phyloP scores from a whole-genome alignment of 1,140 invertebrate species.

The Leptinotarsa texana region DNA sequence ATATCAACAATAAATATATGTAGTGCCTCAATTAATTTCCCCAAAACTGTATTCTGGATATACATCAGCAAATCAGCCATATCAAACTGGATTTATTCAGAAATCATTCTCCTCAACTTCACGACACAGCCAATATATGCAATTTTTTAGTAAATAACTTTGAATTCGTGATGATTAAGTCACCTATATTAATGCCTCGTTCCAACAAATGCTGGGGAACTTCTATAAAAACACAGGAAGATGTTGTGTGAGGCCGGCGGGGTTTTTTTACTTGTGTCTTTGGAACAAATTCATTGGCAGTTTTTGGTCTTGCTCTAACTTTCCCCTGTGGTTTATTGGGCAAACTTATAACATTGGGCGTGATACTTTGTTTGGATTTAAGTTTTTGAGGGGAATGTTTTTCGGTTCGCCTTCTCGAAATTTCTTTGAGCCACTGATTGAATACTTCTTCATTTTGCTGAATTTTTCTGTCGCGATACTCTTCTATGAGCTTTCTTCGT shows the following conservation, averaged over 20 bases:
- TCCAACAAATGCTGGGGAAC: slow-evolving; percentile 43
- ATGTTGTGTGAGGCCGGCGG: slow-evolving; percentile 32
- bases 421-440: slow-evolving; percentile 51
- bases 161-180: slow-evolving; percentile 44
- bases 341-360: slow-evolving; percentile 15
- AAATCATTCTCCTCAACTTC: neutral
- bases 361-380: slow-evolving; percentile 19
- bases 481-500: slow-evolving; percentile 45
- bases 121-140: slow-evolving; percentile 46
- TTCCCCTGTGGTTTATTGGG: slow-evolving; percentile 23
- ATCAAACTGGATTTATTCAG: no score
- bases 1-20: no score
- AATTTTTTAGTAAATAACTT: slow-evolving; percentile 40
- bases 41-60: no score
- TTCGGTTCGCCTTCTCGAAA: slow-evolving; percentile 41
- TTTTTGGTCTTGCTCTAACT: slow-evolving; percentile 46
- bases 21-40: no score
- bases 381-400: slow-evolving; percentile 31
- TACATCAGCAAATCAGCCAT: no score
- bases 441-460: slow-evolving; percentile 54
- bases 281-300: slow-evolving; percentile 39
- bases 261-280: slow-evolving; percentile 32
- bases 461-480: slow-evolving; percentile 46
- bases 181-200: slow-evolving; percentile 44
- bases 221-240: slow-evolving; percentile 46